phyloP scores from a whole-genome alignment of 1,140 invertebrate species.

The Theocolax elegans region DNA sequence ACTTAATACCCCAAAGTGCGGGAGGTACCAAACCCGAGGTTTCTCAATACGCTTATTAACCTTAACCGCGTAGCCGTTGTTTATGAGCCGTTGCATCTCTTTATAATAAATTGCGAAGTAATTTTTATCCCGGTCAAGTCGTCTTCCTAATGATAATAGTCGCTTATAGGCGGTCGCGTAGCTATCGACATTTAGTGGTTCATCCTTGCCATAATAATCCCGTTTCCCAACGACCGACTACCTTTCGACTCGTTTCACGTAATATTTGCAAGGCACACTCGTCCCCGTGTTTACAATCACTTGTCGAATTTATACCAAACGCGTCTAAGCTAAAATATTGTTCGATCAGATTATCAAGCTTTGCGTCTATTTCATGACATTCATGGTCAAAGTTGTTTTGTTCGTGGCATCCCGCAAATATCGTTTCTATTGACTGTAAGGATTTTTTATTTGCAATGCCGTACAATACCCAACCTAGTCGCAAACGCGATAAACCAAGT shows the following conservation, averaged over 20 bases:
- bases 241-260: conserved; percentile 5
- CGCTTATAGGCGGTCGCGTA: too few relatives aligned
- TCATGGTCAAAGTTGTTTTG: too few relatives aligned
- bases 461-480: conserved; percentile 36
- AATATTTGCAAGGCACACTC: conserved; percentile 28
- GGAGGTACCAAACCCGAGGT: conserved; percentile 43
- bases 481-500: conserved; percentile 28
- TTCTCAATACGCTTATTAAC: too few relatives aligned
- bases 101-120: conserved; percentile 4
- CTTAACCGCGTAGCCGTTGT: too few relatives aligned
- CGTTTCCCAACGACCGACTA: conserved; percentile 41
- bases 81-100: too few relatives aligned
- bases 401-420: too few relatives aligned
- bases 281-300: too few relatives aligned
- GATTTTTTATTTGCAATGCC: too few relatives aligned
- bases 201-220: conserved; percentile 33
- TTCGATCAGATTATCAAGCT: not conserved
- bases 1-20: conserved; percentile 50
- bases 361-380: not conserved
- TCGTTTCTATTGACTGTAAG: too few relatives aligned
- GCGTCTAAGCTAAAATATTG: too few relatives aligned
- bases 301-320: too few relatives aligned
- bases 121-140: not conserved
- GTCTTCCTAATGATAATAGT: conserved; percentile 6
- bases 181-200: not conserved